Conservation (phyloP, 2,888 invertebrate genomes). For the Mythimna impura region DNA sequence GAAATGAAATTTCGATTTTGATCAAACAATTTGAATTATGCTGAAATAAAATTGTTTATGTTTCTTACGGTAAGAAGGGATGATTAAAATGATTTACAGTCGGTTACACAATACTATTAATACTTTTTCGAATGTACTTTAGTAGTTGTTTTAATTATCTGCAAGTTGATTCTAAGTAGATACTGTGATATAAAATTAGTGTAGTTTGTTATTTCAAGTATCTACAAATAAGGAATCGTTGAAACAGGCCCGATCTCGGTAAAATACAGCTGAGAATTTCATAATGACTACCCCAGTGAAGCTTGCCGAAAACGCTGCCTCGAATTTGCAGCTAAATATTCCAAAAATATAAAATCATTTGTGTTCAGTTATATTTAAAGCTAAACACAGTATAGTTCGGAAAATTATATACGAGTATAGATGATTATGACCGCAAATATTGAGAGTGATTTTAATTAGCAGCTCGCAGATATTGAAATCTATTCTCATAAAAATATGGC, state of each 20-base stretch:
- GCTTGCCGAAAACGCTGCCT: too few relatives aligned
- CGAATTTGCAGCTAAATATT: too few relatives aligned
- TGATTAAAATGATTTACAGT: neutral
- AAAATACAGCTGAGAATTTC: too few relatives aligned
- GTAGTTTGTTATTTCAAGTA: too few relatives aligned
- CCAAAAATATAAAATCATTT: neutral
- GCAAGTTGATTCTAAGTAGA: too few relatives aligned
- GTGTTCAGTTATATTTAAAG: neutral
- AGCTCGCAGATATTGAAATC: neutral
- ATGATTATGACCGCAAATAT: neutral
- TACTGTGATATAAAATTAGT: too few relatives aligned
- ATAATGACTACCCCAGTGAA: too few relatives aligned
- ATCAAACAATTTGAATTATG: neutral
- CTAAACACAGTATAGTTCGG: neutral
- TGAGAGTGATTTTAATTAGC: neutral
- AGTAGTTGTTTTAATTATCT: too few relatives aligned
- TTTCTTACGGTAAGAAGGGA: neutral
- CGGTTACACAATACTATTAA: too few relatives aligned
- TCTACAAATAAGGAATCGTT: neutral
- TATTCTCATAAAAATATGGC: neutral
- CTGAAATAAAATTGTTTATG: neutral
- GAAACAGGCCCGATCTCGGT: too few relatives aligned
- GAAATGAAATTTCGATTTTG: constrained; percentile 11
- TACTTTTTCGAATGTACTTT: too few relatives aligned
- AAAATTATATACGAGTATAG: too few relatives aligned